Percentiles rank a stretch among this genome's conserved stretches.
Conservation (phyloP, 2,888 invertebrate genomes). For the Hydrotaea cyrtoneurina region DNA sequence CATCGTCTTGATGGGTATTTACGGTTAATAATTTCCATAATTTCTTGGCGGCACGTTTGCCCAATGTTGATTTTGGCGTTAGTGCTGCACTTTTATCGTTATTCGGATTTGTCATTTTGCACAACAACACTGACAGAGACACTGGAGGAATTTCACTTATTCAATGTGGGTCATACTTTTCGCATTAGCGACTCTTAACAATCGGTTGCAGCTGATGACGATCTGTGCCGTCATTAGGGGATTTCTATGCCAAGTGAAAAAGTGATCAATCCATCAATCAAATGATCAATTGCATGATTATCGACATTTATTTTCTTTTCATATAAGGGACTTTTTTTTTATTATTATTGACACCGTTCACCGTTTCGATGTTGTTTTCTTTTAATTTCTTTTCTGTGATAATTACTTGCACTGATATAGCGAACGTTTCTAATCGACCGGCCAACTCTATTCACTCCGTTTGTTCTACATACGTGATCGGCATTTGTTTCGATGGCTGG, state of each 20-base stretch:
- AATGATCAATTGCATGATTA: conserved; percentile 28
- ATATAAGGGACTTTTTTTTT: conserved; percentile 17
- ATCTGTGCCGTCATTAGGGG: neutral
- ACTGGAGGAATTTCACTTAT: conserved; percentile 6
- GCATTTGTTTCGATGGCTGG: conserved; percentile 53
- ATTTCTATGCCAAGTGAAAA: neutral
- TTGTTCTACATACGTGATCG: conserved; percentile 78
- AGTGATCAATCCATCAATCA: conserved; percentile 35
- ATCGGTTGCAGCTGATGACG: conserved; percentile 2
- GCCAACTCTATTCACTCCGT: conserved; percentile 69
- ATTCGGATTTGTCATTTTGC: conserved; percentile 49
- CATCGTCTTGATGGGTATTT: conserved; percentile 35
- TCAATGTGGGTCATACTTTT: neutral
- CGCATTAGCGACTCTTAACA: conserved; percentile 14
- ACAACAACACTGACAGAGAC: neutral
- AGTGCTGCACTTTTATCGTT: neutral
- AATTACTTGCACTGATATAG: neutral
- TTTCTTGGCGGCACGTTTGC: conserved; percentile 62
- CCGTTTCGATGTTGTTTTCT: conserved; percentile 4
- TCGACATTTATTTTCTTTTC: conserved; percentile 14
- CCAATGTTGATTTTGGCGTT: conserved; percentile 53
- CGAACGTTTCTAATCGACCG: neutral
- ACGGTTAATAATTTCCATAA: conserved; percentile 58
- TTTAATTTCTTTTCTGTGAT: conserved; percentile 7
- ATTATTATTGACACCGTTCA: conserved; percentile 16